Evolutionary conservation across 2,113 vertebrate species (phyloP), one percentile per base, ranked within the genome.

Genomic region (Lophura nycthemera): DNA sequence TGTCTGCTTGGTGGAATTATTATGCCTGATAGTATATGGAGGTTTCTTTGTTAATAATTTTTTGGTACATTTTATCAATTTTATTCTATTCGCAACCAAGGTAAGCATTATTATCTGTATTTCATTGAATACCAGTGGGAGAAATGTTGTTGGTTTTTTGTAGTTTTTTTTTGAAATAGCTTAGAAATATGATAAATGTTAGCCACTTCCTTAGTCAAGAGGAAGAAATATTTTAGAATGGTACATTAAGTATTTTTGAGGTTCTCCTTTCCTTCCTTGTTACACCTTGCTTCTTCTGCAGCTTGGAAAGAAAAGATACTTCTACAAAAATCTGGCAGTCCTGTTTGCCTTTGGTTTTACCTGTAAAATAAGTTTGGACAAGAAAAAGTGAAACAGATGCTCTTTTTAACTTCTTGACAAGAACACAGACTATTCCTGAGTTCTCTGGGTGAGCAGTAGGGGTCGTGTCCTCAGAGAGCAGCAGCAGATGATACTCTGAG

Each of bases 191-290:
- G 3, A 57, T 89, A 60, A 88, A 7, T 66, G 34, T 10, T 74
- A 75, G 47, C 13, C 52, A 82, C 27, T 91, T 91, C 48, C 40
- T 89, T 47, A 83, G 59, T 69, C 48, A 83, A 75, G 54, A 85
- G 11, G 13, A 84, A 36, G 78, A 8, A 65, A n/a, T 89, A 29
- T 70, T 88, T 54, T 34, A 36, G 75, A 85, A 9, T 29, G 24
- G 25, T 34, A 20, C 19, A 2, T 76, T 73, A 72, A 79, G 59
- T 60, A 15, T n/a, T 13, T 76, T 64, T 75, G 82, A n/a, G 25
- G 19, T 63, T 63, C 29, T 88, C 65, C 69, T 90, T 94, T 64
- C 48, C 54, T 93, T 90, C 74, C 63, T 89, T 75, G 57, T 79
- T 88, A 36, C 9, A 20, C 18, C 67, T 14, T 71, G 2, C 38